These are phyloP conservation scores for Aegotheles bennettii DNA, from an alignment of 2,113 vertebrate genomes.

Conservation along the genomic window DNA sequence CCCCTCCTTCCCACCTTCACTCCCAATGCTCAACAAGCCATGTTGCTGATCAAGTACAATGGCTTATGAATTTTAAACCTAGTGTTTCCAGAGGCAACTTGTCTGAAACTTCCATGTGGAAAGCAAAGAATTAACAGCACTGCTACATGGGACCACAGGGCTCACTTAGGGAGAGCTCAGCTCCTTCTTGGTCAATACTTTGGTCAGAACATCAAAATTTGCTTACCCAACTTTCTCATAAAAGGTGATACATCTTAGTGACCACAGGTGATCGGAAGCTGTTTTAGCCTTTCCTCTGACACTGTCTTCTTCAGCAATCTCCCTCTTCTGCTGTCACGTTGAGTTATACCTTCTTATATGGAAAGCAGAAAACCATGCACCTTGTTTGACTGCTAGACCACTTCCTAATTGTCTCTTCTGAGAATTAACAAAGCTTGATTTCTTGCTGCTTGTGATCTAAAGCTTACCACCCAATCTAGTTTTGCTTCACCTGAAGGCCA, in stretches of 20 bases:
- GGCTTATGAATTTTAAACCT: background rate
- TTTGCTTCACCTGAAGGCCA: background rate
- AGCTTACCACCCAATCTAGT: background rate
- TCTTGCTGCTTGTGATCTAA: background rate
- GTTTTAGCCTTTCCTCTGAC: background rate
- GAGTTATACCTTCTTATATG: background rate
- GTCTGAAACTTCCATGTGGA: background rate
- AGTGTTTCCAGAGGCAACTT: background rate
- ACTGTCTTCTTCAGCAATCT: background rate
- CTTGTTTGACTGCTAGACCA: background rate
- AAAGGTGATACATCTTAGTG: background rate
- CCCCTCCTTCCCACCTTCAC: background rate
- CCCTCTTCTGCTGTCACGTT: background rate
- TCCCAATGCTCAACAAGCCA: background rate
- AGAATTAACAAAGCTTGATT: background rate
- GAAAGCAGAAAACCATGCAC: background rate
- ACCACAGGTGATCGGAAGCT: background rate
- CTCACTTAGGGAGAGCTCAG: background rate
- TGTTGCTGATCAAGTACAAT: background rate
- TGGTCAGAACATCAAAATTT: background rate
- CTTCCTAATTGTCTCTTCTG: background rate
- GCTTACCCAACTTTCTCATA: background rate
- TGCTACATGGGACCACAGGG: background rate
- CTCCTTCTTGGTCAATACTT: background rate
- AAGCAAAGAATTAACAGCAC: background rate